A percentile compares a stretch with the other conserved stretches of the same genome.
These are phyloP conservation scores for Lottia gigantea DNA, from an alignment of 2,888 invertebrate species.

Conservation along the genomic window DNA sequence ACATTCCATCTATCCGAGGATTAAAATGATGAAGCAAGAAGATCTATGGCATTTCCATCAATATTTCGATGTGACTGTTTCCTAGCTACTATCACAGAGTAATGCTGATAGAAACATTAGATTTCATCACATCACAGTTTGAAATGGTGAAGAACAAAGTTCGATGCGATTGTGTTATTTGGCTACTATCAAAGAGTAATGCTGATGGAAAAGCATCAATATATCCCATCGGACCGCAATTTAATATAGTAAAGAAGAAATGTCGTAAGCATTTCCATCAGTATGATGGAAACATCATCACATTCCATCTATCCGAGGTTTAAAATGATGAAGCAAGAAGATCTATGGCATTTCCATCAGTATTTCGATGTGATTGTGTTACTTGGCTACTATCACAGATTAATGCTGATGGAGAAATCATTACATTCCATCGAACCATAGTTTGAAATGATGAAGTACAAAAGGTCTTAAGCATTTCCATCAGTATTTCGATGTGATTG, in stretches of 20 bases:
- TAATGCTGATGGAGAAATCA: not conserved
- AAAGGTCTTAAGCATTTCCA: not conserved
- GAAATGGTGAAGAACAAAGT: no score
- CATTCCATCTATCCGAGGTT: no score
- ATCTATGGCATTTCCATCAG: not conserved
- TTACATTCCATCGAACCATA: no score
- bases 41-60: no score
- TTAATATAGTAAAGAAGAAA: not conserved
- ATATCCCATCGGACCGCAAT: no score
- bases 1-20: not conserved
- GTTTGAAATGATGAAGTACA: no score
- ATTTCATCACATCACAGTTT: no score
- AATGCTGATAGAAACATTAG: no score
- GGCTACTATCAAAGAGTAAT: no score
- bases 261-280: not conserved
- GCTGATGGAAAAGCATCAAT: no score
- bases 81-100: no score
- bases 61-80: not conserved
- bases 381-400: not conserved
- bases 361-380: not conserved
- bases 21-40: not conserved
- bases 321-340: not conserved
- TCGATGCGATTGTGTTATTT: no score
- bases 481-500: not conserved
- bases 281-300: not conserved